Evolutionary conservation across 2,888 invertebrate genomes (phyloP).

Genomic region (Hydrotaea diabolus): DNA sequence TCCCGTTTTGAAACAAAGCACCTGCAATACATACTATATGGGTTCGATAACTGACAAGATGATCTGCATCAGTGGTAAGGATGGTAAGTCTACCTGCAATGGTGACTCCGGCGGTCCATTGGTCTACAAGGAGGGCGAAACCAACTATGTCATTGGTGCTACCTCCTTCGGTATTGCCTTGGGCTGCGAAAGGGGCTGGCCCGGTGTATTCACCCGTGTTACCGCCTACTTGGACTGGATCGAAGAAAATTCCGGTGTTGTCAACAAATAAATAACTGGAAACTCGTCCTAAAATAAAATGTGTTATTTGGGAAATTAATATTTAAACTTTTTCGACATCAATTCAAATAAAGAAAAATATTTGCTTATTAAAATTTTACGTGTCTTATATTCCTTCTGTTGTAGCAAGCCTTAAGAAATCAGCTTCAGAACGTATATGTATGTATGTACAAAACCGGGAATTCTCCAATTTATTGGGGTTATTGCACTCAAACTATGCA

Average conservation of each 20-base stretch:
- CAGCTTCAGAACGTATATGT: too few relatives aligned
- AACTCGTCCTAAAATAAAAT: too few relatives aligned
- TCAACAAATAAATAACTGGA: constrained; percentile 70
- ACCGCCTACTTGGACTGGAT: constrained; percentile 78
- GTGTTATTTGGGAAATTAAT: too few relatives aligned
- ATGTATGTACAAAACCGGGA: too few relatives aligned
- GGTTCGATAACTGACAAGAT: constrained; percentile 67
- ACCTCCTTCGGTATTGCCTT: constrained; percentile 77
- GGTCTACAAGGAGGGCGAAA: constrained; percentile 70
- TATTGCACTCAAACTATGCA: too few relatives aligned
- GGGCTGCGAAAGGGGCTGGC: constrained; percentile 77
- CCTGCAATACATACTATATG: constrained; percentile 69
- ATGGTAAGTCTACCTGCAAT: constrained; percentile 77
- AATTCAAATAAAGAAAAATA: too few relatives aligned
- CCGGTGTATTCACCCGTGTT: constrained; percentile 78
- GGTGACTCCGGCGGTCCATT: constrained; percentile 80
- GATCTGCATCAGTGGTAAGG: constrained; percentile 79
- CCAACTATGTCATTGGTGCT: constrained; percentile 73
- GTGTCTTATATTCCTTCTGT: too few relatives aligned
- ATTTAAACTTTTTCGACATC: too few relatives aligned
- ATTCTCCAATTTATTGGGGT: too few relatives aligned
- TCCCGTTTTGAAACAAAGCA: constrained; percentile 69
- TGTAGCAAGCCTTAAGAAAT: too few relatives aligned
- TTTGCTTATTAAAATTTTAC: too few relatives aligned
- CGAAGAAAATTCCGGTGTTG: constrained; percentile 68